Evolutionary conservation across 2,888 invertebrate species (phyloP), one percentile per base, ranked within the genome.

Genomic region (Drosophila cognata): DNA sequence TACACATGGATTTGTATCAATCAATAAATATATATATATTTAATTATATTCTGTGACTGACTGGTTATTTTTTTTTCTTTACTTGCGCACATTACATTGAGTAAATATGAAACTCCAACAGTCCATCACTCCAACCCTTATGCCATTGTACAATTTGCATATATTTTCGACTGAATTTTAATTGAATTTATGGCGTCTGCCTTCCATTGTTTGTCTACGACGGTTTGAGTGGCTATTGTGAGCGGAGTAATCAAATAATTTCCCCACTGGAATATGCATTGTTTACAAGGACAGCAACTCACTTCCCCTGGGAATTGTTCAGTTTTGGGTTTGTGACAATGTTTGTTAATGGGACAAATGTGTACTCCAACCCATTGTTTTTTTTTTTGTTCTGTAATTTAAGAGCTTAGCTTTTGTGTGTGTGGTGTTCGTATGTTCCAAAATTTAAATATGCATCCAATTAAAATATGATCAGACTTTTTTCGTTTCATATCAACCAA

Each of bases 151-250:
- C 65, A 75, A 78, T 82, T 80, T 81, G 88, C 85, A 88, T 86
- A 88, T 75, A 83, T 85, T 81, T 85, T 79, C 71, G 80, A 84
- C 88, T 86, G 88, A 82, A 85, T 85, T 88, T 85, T 85, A 85
- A 88, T 85, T 85, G 85, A 88, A 86, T 84, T 88, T 86, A 82
- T 82, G 73, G 74, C 80, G 53, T 56, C 66, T 35, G 56, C 8
- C 61, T 29, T 31, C 61, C 69, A 69, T 81, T 84, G 79, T 82
- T 84, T 78, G 70, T 31, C 68, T 58, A 48, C 41, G 10, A 18
- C 4, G 69, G 33, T 25, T 25, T 46, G 46, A 46, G 31, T 53
- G 28, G 50, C 64, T 13, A 25, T 57, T 58, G 53, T 58, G 50
- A 28, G 35, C 41, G 48, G 36, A 51, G 57, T 51, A 60, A 73